Conservation (phyloP, 2,888 invertebrate genomes). For the Ceraclea dissimilis region DNA sequence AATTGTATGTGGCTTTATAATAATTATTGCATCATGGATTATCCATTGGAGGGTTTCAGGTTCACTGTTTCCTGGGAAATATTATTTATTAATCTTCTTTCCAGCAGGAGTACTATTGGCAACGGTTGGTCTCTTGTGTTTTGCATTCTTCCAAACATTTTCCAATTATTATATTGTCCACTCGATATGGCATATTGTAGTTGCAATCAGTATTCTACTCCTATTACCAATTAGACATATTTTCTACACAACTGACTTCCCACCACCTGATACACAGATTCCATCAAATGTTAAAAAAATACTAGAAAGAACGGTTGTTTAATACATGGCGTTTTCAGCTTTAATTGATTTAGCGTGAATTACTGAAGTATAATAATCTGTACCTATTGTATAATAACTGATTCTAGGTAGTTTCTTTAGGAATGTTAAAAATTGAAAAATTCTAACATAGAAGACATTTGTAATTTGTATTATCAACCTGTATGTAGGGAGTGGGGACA, state of each 20-base stretch:
- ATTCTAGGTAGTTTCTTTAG: too few species aligned
- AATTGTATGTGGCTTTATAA: slow-evolving; percentile 56
- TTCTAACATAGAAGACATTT: too few species aligned
- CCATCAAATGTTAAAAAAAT: not conserved
- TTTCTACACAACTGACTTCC: slow-evolving; percentile 29
- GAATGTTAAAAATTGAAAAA: too few species aligned
- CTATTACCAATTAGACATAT: slow-evolving; percentile 63
- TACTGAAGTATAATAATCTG: too few species aligned
- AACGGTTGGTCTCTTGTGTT: slow-evolving; percentile 65
- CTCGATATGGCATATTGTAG: slow-evolving; percentile 81
- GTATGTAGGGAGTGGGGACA: too few species aligned
- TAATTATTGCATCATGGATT: slow-evolving; percentile 68
- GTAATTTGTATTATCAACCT: too few species aligned
- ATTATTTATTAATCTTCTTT: slow-evolving; percentile 53
- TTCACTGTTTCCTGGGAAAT: slow-evolving; percentile 53
- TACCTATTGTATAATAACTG: too few species aligned
- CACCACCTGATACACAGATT: not conserved
- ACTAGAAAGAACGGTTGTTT: not conserved
- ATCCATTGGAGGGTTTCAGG: slow-evolving; percentile 52
- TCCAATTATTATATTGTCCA: slow-evolving; percentile 84
- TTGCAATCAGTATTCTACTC: slow-evolving; percentile 72
- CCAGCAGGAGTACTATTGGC: slow-evolving; percentile 66
- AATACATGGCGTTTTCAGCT: too few species aligned
- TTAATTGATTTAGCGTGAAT: too few species aligned
- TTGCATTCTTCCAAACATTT: slow-evolving; percentile 76